A percentile compares a stretch with the other conserved stretches of the same genome.
Conservation (phyloP, 2,113 vertebrate species). For the Mohoua ochrocephala region DNA sequence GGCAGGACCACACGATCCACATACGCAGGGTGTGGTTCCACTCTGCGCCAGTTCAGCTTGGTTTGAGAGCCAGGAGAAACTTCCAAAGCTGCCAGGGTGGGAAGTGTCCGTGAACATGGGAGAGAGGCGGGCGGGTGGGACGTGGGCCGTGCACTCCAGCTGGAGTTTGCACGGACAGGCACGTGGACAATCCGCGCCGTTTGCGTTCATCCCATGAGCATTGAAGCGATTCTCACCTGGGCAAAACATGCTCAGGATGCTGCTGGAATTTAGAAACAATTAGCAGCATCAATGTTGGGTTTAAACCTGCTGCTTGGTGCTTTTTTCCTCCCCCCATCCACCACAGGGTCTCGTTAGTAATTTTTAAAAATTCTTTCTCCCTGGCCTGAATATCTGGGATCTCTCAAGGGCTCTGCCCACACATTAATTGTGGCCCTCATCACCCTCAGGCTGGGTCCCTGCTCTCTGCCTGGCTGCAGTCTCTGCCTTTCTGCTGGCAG, state of each 20-base stretch:
- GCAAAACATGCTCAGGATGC: neutral
- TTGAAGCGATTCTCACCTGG: neutral
- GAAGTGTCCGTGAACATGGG: rapidly evolving
- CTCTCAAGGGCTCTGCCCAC: neutral
- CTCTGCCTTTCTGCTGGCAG: too few species aligned
- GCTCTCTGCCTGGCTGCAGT: neutral
- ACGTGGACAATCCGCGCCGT: rapidly evolving
- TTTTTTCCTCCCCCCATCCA: too few species aligned
- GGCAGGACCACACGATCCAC: neutral
- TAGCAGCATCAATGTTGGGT: neutral
- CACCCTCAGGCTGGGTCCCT: neutral
- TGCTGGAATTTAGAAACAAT: neutral
- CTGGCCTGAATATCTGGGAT: neutral
- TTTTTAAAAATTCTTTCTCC: neutral
- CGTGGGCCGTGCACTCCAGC: neutral
- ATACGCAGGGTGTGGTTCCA: rapidly evolving
- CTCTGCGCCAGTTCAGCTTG: neutral
- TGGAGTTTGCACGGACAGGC: neutral
- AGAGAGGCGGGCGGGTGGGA: neutral
- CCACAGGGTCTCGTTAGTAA: neutral
- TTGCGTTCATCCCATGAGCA: rapidly evolving
- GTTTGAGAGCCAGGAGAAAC: neutral
- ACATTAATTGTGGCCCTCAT: neutral
- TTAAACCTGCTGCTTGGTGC: neutral
- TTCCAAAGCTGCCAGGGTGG: neutral